Evolutionary conservation across 1,140 invertebrate genomes (phyloP).

Genomic region (Onthophagus taurus): DNA sequence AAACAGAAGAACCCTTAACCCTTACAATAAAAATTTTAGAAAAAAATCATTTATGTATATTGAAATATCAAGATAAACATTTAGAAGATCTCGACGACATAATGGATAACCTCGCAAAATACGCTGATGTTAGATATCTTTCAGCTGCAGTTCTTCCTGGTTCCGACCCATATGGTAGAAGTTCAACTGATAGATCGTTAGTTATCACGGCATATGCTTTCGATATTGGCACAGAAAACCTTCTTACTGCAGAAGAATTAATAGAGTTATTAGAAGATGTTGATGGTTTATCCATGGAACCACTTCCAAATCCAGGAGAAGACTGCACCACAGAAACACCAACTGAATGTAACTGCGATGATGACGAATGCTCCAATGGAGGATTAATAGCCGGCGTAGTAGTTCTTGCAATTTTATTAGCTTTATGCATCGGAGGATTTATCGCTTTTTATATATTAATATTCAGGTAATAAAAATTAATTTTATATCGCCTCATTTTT

Average conservation of each 20-base stretch:
- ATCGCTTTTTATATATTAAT: constrained; percentile 25
- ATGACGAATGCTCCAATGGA: constrained; percentile 11
- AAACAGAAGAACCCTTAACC: no score
- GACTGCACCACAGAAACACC: no score
- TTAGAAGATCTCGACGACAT: constrained; percentile 18
- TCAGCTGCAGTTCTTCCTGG: constrained; percentile 9
- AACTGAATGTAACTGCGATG: background rate
- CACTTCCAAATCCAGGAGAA: no score
- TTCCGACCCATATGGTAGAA: constrained; percentile 1
- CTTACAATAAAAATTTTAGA: constrained; percentile 17
- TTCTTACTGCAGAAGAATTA: constrained; percentile 15
- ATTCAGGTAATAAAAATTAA: constrained; percentile 20
- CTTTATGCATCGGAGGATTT: constrained; percentile 22
- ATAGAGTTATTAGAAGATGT: constrained; percentile 15
- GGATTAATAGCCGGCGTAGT: constrained; percentile 30
- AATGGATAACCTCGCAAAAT: constrained; percentile 10
- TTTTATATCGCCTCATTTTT: background rate
- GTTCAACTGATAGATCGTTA: constrained; percentile 5
- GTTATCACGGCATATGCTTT: constrained; percentile 21
- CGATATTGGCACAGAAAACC: constrained; percentile 14
- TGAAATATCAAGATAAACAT: constrained; percentile 15
- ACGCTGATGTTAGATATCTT: constrained; percentile 1
- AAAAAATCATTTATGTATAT: constrained; percentile 14
- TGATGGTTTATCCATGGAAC: background rate
- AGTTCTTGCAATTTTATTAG: constrained; percentile 25